A percentile compares a stretch with the other conserved stretches of the same genome.
phyloP scores from a whole-genome alignment of 1,140 invertebrate genomes.

The Melitaea cinxia region DNA sequence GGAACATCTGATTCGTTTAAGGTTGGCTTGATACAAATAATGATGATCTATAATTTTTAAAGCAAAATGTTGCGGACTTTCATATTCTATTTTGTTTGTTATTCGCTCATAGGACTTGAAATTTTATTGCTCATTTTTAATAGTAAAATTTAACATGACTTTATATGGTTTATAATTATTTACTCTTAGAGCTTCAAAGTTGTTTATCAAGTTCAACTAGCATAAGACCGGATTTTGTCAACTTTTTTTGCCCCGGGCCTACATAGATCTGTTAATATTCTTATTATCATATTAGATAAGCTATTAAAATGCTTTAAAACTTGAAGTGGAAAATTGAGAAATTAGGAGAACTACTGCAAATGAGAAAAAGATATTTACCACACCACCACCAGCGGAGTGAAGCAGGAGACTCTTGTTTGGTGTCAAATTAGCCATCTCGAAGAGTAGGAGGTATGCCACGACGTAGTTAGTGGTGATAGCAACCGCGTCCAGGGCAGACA shows the following conservation, averaged over 20 bases:
- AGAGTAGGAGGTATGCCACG: constrained; percentile 92
- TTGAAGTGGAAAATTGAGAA: background rate
- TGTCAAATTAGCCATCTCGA: constrained; percentile 89
- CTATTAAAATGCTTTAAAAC: background rate
- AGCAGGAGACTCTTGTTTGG: constrained; percentile 91
- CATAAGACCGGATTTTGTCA: constrained; percentile 21
- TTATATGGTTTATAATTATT: constrained; percentile 20
- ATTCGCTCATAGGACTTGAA: background rate
- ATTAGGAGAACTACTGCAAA: constrained; percentile 5
- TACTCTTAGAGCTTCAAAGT: constrained; percentile 14
- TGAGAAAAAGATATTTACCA: constrained; percentile 86
- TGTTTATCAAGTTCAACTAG: constrained; percentile 18
- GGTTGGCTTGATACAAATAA: background rate
- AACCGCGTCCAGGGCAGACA: constrained; percentile 90
- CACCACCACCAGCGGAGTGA: constrained; percentile 93
- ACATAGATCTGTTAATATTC: constrained; percentile 3
- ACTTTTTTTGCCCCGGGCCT: constrained; percentile 14
- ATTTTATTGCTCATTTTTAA: background rate
- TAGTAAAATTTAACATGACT: too few species aligned
- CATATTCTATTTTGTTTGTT: background rate
- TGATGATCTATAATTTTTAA: background rate
- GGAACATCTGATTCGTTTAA: constrained; percentile 1
- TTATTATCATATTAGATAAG: background rate
- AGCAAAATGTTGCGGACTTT: background rate
- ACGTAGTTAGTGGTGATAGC: constrained; percentile 93